phyloP scores from a whole-genome alignment of 2,888 invertebrate species.

The Priocnemis perturbator region DNA sequence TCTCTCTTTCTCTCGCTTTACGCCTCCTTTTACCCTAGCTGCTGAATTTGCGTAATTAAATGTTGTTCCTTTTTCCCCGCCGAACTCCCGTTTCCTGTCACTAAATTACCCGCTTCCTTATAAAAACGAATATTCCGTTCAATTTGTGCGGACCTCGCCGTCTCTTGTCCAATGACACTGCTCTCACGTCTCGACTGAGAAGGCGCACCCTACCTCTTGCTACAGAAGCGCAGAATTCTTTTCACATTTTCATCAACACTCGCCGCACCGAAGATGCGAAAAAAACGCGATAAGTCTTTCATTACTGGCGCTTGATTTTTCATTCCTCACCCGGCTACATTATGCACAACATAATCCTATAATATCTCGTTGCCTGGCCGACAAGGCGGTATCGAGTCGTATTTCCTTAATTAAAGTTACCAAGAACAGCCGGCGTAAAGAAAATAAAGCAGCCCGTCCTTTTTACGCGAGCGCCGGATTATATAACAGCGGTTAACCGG shows the following conservation, averaged over 20 bases:
- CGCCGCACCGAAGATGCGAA: conserved; percentile 16
- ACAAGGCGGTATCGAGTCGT: neutral
- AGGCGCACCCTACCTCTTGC: too few species aligned
- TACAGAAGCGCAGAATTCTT: neutral
- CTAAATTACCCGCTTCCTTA: conserved; percentile 37
- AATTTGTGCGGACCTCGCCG: conserved; percentile 12
- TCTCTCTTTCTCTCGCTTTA: neutral
- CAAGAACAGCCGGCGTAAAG: too few species aligned
- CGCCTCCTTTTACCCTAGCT: conserved; percentile 1
- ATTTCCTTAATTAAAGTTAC: neutral
- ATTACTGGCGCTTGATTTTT: too few species aligned
- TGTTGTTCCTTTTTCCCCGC: conserved; percentile 18
- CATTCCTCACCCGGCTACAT: too few species aligned
- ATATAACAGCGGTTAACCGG: too few species aligned
- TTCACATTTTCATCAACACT: neutral
- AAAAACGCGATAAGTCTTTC: neutral
- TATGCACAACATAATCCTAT: too few species aligned
- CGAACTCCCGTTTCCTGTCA: conserved; percentile 23
- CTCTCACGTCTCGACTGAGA: too few species aligned
- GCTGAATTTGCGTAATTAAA: conserved; percentile 44
- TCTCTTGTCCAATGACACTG: neutral
- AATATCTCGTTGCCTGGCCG: too few species aligned
- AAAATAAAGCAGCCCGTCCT: too few species aligned
- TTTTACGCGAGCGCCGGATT: too few species aligned
- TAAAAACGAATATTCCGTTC: conserved; percentile 30